Conservation (phyloP, 2,888 invertebrate genomes). For the Stratiomys singularior region DNA sequence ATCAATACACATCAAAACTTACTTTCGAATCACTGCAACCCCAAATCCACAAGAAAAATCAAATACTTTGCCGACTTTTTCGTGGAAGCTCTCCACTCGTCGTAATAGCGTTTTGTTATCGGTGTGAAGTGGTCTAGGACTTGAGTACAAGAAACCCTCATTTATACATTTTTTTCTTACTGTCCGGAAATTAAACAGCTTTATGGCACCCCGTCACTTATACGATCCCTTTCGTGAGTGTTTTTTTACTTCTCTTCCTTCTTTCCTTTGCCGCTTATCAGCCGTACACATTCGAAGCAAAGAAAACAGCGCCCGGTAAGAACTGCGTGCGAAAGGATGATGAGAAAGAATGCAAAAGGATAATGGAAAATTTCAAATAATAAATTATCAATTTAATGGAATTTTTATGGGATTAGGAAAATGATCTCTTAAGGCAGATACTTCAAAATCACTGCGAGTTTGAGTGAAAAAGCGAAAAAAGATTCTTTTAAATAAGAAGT, state of each 20-base stretch:
- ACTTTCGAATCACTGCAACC: no score
- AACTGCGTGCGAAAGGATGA: background rate
- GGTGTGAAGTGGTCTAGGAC: slow-evolving; percentile 13
- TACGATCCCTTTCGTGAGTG: background rate
- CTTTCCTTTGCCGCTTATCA: background rate
- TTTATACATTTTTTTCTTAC: slow-evolving; percentile 20
- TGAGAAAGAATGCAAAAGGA: slow-evolving; percentile 35
- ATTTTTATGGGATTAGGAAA: slow-evolving; percentile 40
- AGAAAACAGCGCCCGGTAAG: background rate
- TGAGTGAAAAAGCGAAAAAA: background rate
- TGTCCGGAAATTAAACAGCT: slow-evolving; percentile 41
- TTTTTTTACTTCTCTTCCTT: background rate
- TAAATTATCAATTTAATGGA: slow-evolving; percentile 44
- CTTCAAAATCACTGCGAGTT: slow-evolving; percentile 11
- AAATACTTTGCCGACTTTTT: no score
- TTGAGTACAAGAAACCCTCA: slow-evolving; percentile 26
- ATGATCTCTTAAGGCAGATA: slow-evolving; percentile 18
- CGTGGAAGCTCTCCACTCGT: background rate
- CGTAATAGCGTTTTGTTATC: slow-evolving; percentile 11
- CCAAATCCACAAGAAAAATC: no score
- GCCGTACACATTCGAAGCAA: background rate
- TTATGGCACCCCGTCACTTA: slow-evolving; percentile 35
- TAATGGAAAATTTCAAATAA: slow-evolving; percentile 37
- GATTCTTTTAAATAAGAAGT: background rate
- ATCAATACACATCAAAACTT: no score